Evolutionary conservation across 1,140 invertebrate genomes (phyloP).

Genomic region (Drosophila guanche): DNA sequence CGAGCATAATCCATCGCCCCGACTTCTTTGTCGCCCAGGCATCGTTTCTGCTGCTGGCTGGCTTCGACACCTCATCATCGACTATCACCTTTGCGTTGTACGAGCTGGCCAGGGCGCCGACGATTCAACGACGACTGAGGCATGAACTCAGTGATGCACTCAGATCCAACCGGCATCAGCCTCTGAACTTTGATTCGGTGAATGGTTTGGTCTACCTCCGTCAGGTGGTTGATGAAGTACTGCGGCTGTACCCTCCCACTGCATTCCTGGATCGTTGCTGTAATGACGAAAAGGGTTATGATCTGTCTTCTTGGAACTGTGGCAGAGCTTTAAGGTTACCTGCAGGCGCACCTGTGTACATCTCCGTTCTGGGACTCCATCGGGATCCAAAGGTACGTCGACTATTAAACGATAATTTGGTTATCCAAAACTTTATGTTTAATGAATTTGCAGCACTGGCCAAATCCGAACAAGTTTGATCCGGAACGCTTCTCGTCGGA

Average conservation of each 20-base stretch:
- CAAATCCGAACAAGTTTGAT: constrained; percentile 84
- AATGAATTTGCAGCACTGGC: constrained; percentile 74
- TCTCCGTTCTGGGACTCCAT: constrained; percentile 73
- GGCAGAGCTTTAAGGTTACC: constrained; percentile 34
- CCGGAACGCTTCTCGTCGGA: constrained; percentile 85
- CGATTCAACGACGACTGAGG: constrained; percentile 83
- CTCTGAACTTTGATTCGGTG: constrained; percentile 83
- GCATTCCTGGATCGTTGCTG: constrained; percentile 85
- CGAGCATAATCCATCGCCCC: constrained; percentile 44
- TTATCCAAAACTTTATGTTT: constrained; percentile 80
- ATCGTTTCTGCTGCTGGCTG: constrained; percentile 87
- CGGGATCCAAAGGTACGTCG: constrained; percentile 55
- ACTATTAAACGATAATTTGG: not conserved
- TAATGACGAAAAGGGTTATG: constrained; percentile 57
- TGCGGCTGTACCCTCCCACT: constrained; percentile 86
- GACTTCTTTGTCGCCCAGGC: constrained; percentile 86
- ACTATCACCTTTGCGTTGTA: constrained; percentile 84
- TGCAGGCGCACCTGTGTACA: constrained; percentile 68
- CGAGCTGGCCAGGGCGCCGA: constrained; percentile 83
- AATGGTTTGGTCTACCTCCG: constrained; percentile 83
- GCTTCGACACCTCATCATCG: constrained; percentile 84
- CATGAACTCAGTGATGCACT: constrained; percentile 80
- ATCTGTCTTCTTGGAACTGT: constrained; percentile 81
- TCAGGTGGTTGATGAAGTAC: constrained; percentile 84
- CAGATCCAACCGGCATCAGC: constrained; percentile 45